Evolutionary conservation across 2,888 invertebrate species (phyloP), one percentile per base, ranked within the genome.

Genomic region (Lasioglossum leucozonium): DNA sequence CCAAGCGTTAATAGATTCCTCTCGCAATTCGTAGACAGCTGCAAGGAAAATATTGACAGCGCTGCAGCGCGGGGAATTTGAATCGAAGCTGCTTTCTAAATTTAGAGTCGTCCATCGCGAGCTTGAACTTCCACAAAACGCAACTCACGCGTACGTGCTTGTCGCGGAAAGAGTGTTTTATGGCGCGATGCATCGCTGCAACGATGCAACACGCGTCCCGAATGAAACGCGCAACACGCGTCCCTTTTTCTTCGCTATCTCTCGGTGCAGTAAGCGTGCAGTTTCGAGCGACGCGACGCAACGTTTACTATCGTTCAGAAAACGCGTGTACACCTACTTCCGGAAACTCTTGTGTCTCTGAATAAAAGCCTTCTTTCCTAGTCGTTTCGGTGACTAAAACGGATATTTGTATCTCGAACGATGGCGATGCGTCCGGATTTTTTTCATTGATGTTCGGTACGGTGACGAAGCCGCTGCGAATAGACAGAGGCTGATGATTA

Each of bases 241-340:
- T 87, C 65, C 71, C 69, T 76, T 47, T 26, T 47, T 26, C 47
- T 22, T 51, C 51, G 22, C 10, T 51, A 51, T n/a, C 51, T 40
- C 30, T 22, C 40, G 5, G 3, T 13, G 58, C 18, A 42, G n/a
- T n/a, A 16, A 16, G 42, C 42, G 42, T 26, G 13, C 16, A 71
- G 26, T 30, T 71, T 42, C 42, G 40, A 18, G 16, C 42, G 42
- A 42, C 42, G 42, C 34, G 34, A 34, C 34, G 34, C 34, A 3
- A 34, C 34, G 34, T 26, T 44, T 40, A 44, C 2, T 55, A 37
- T 82, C 74, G 82, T 73, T 87, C 84, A 80, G 30, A 37, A 79
- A 76, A 65, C 75, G 18, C 44, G 22, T 51, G 22, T 51, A 22
- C 51, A 77, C 79, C 34, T 58, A 78, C 82, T 88, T 91, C 91